These are phyloP conservation scores for Acrossocheilus wenchowensis DNA, from an alignment of 2,797 vertebrate genomes.

Conservation along the genomic window DNA sequence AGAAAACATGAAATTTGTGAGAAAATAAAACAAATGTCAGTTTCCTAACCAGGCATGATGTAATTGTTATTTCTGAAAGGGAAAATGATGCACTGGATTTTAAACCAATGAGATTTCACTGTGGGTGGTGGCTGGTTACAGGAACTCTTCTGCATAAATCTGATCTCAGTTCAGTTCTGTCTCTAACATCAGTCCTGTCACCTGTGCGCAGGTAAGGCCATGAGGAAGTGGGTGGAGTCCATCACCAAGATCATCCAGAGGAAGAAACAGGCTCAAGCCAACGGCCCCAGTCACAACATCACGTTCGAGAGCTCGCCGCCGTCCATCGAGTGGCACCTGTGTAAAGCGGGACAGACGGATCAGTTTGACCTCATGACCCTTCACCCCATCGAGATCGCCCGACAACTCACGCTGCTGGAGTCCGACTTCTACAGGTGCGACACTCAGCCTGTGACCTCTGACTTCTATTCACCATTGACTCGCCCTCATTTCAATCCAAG, in stretches of 20 bases:
- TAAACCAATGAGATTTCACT: too few species aligned
- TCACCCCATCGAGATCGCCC: conserved; percentile 97
- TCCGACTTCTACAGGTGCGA: conserved; percentile 94
- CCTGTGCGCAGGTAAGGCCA: conserved; percentile 87
- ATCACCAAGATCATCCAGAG: conserved; percentile 97
- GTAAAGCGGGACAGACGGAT: conserved; percentile 87
- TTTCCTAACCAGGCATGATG: too few species aligned
- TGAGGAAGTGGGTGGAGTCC: conserved; percentile 98
- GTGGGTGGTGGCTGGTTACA: too few species aligned
- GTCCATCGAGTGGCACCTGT: conserved; percentile 93
- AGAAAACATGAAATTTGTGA: too few species aligned
- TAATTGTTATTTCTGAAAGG: too few species aligned
- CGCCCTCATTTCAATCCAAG: not conserved
- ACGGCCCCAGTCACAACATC: conserved; percentile 90
- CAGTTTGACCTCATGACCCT: conserved; percentile 94
- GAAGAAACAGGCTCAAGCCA: conserved; percentile 94
- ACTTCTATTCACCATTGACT: not conserved
- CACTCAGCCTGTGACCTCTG: not conserved
- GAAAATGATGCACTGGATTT: too few species aligned
- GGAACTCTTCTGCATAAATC: not conserved
- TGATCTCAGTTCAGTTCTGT: not conserved
- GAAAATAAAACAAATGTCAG: too few species aligned
- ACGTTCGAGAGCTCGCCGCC: conserved; percentile 94
- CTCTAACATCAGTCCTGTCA: not conserved
- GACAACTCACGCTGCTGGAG: conserved; percentile 95